phyloP scores from a whole-genome alignment of 2,888 invertebrate species.

The Brachypalpus laphriformis region DNA sequence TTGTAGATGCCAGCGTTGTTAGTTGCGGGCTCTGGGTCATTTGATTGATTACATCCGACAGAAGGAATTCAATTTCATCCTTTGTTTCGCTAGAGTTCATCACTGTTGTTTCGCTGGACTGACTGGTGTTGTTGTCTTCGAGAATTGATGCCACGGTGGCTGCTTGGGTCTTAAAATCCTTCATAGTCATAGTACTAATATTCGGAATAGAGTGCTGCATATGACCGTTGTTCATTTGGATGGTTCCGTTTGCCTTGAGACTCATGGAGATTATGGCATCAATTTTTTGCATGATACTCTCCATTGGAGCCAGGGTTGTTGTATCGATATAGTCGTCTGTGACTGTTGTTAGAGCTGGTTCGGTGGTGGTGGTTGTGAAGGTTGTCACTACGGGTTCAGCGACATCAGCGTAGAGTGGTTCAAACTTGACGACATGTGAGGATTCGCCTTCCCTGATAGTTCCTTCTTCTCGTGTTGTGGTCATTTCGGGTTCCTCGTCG shows the following conservation, averaged over 20 bases:
- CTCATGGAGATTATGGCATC: conserved; percentile 74
- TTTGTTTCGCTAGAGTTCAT: conserved; percentile 79
- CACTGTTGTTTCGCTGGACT: conserved; percentile 70
- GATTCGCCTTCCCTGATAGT: conserved; percentile 18
- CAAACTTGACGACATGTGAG: conserved; percentile 77
- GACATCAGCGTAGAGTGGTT: conserved; percentile 78
- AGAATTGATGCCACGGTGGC: conserved; percentile 82
- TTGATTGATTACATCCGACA: conserved; percentile 81
- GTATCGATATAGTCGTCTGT: conserved; percentile 24
- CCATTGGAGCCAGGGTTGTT: conserved; percentile 74
- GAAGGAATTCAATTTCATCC: conserved; percentile 80
- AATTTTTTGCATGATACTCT: conserved; percentile 70
- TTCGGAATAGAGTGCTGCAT: conserved; percentile 48
- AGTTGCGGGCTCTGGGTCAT: conserved; percentile 75
- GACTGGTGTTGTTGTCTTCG: conserved; percentile 77
- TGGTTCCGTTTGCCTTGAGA: conserved; percentile 66
- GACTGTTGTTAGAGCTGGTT: conserved; percentile 43
- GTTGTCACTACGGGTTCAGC: conserved; percentile 78
- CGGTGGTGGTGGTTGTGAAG: conserved; percentile 74
- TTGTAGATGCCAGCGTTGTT: conserved; percentile 18
- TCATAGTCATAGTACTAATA: conserved; percentile 78
- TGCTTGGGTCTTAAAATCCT: conserved; percentile 81
- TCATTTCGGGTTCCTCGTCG: conserved; percentile 61
- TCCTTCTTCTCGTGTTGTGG: conserved; percentile 30
- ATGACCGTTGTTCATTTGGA: conserved; percentile 75